phyloP scores from a whole-genome alignment of 2,113 vertebrate genomes.

The Tyrannus savana region DNA sequence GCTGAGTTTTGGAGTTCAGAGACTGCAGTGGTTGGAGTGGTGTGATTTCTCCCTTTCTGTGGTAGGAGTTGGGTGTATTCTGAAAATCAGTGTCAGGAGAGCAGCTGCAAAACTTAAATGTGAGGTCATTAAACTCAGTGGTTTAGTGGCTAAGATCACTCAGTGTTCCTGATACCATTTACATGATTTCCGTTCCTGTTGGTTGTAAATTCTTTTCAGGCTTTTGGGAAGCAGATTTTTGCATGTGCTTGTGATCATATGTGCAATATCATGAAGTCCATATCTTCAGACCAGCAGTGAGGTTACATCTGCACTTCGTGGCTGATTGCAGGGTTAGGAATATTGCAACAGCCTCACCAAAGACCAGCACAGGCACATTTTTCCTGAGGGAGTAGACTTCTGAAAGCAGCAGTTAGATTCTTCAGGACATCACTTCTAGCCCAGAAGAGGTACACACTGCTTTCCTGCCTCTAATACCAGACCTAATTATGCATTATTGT shows the following conservation, averaged over 20 bases:
- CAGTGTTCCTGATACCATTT: not conserved
- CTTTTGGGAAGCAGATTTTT: not conserved
- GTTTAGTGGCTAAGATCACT: not conserved
- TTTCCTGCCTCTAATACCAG: not conserved
- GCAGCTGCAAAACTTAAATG: not conserved
- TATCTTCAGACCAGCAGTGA: not conserved
- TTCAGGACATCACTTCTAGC: not conserved
- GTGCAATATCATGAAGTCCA: not conserved
- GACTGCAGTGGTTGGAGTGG: not conserved
- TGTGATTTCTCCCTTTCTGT: not conserved
- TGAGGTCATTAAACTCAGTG: not conserved
- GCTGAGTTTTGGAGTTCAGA: not conserved
- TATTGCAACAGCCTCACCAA: not conserved
- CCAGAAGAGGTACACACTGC: not conserved
- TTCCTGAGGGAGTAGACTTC: slow-evolving; percentile 25
- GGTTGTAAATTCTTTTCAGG: not conserved
- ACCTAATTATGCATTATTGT: not conserved
- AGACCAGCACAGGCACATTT: slow-evolving; percentile 32
- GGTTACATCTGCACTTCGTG: not conserved
- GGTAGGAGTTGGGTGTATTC: not conserved
- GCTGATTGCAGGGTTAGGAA: not conserved
- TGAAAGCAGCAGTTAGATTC: not conserved
- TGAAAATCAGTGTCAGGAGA: not conserved
- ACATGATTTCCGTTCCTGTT: not conserved
- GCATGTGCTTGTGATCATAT: not conserved